Evolutionary conservation across 2,113 vertebrate genomes (phyloP).

Genomic region (Rhodinocichla rosea): DNA sequence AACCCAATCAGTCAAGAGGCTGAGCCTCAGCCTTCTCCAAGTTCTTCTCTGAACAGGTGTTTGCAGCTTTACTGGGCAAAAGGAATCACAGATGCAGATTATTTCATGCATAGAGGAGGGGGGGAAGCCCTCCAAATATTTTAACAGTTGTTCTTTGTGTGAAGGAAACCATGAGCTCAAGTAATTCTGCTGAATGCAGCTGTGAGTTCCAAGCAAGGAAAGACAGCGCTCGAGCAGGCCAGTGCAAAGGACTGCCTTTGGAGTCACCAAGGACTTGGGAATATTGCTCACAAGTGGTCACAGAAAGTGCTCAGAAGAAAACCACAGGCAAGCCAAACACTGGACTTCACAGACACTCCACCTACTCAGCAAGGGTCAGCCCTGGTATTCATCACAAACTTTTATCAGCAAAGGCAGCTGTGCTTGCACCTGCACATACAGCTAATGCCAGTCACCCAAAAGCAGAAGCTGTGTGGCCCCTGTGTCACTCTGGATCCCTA

Average conservation of each 20-base stretch:
- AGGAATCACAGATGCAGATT: background rate
- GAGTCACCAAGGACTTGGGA: background rate
- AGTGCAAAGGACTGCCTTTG: background rate
- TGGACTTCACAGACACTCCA: too few species aligned
- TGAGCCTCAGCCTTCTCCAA: background rate
- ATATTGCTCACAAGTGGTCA: rapidly evolving
- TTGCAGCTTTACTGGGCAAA: background rate
- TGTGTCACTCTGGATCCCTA: background rate
- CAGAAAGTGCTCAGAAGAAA: background rate
- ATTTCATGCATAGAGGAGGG: background rate
- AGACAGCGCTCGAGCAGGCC: background rate
- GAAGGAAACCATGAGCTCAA: background rate
- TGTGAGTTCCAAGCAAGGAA: background rate
- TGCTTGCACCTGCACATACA: background rate
- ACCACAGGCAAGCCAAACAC: background rate
- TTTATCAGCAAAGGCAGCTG: background rate
- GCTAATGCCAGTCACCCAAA: rapidly evolving
- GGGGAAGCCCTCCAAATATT: background rate
- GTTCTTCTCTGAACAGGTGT: background rate
- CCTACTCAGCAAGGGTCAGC: background rate
- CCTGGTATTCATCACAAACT: background rate
- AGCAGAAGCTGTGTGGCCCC: rapidly evolving
- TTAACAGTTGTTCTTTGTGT: background rate
- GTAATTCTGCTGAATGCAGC: background rate
- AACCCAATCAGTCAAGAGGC: background rate